Percentiles rank a stretch among this genome's conserved stretches.
phyloP scores from a whole-genome alignment of 2,113 vertebrate species.

The Spilogale gracilis region DNA sequence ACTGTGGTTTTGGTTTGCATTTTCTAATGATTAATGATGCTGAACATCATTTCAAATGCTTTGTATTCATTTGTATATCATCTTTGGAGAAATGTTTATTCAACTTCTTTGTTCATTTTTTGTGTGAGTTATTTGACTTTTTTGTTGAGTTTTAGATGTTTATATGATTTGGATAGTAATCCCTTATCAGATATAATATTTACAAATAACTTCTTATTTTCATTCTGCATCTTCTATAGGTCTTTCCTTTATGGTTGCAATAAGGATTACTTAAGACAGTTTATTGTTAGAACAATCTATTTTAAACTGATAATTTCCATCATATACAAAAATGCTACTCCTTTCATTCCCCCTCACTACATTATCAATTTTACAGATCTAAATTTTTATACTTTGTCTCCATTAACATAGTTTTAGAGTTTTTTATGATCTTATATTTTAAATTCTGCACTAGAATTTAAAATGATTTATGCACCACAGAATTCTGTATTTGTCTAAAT shows the following conservation, averaged over 20 bases:
- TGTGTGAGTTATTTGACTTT: background rate
- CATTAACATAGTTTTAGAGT: background rate
- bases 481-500: background rate
- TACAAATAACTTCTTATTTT: constrained; percentile 1
- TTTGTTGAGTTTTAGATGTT: background rate
- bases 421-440: background rate
- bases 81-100: background rate
- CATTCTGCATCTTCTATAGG: background rate
- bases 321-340: background rate
- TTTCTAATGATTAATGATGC: background rate
- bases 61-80: background rate
- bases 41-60: background rate
- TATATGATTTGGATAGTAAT: background rate
- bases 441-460: background rate
- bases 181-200: background rate
- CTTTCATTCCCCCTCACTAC: background rate
- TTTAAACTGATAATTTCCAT: background rate
- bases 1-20: background rate
- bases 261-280: background rate
- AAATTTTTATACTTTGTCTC: background rate
- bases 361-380: background rate
- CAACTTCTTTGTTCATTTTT: background rate
- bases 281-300: background rate
- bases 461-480: background rate
- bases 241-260: background rate